Conservation (phyloP, 2,797 vertebrate genomes). For the Perodicticus potto region DNA sequence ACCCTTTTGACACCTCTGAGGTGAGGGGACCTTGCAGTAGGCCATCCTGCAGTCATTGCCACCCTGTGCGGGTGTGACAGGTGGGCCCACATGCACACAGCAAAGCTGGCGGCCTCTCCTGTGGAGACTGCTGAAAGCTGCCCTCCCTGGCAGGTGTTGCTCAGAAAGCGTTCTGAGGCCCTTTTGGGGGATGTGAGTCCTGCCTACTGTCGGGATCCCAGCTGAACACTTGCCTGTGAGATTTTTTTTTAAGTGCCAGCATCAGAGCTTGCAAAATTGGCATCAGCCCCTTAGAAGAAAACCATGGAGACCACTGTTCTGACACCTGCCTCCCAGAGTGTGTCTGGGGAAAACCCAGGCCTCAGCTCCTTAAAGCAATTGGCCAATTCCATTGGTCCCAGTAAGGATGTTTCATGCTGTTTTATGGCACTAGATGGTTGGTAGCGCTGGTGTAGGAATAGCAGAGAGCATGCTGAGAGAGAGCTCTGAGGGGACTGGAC, state of each 20-base stretch:
- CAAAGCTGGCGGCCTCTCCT: background rate
- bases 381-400: accelerated
- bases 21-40: background rate
- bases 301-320: accelerated
- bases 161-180: background rate
- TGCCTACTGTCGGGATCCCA: accelerated
- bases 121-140: accelerated
- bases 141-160: accelerated
- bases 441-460: background rate
- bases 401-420: background rate
- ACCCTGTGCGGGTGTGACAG: accelerated
- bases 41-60: accelerated
- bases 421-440: too few relatives aligned
- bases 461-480: background rate
- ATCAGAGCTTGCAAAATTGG: background rate
- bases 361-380: background rate
- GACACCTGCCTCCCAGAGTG: too few relatives aligned
- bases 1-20: background rate
- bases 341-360: background rate
- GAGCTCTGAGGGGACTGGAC: background rate
- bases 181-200: background rate
- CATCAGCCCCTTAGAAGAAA: background rate
- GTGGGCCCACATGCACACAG: accelerated
- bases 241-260: background rate
- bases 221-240: background rate